phyloP scores from a whole-genome alignment of 2,888 invertebrate genomes.

The Harpagoxenus sublaevis region DNA sequence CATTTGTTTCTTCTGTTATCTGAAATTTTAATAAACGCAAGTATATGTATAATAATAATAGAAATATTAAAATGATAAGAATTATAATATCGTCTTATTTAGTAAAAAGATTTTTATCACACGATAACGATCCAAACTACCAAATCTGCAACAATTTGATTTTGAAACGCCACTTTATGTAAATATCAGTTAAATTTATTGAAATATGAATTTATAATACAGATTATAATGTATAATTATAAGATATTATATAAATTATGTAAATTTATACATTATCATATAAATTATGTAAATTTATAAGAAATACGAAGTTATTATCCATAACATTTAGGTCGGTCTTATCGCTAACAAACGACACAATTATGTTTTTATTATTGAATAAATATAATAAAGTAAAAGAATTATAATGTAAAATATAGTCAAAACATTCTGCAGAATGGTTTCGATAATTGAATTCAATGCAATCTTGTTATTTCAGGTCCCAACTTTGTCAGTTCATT shows the following conservation, averaged over 20 bases:
- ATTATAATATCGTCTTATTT: slow-evolving; percentile 3
- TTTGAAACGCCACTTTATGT: slow-evolving; percentile 1
- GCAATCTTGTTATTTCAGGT: slow-evolving; percentile 86
- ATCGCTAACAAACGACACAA: background rate
- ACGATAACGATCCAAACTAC: background rate
- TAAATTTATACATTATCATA: slow-evolving; percentile 12
- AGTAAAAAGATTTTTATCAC: background rate
- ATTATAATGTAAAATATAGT: background rate
- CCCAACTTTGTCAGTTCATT: slow-evolving; percentile 97
- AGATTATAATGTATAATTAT: slow-evolving; percentile 20
- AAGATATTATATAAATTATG: slow-evolving; percentile 13
- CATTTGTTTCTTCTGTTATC: background rate
- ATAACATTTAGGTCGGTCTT: background rate
- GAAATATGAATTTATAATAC: slow-evolving; percentile 21
- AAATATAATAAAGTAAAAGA: background rate
- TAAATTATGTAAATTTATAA: slow-evolving; percentile 26
- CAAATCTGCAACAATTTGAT: slow-evolving; percentile 9
- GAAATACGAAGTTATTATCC: slow-evolving; percentile 5
- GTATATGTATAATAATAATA: background rate
- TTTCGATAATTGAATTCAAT: slow-evolving; percentile 3
- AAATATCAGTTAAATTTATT: slow-evolving; percentile 6
- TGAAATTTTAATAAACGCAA: background rate
- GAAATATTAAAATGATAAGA: background rate
- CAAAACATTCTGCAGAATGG: background rate
- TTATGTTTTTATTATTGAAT: background rate